phyloP scores from a whole-genome alignment of 2,888 invertebrate genomes.

The Harpalus rubripes region DNA sequence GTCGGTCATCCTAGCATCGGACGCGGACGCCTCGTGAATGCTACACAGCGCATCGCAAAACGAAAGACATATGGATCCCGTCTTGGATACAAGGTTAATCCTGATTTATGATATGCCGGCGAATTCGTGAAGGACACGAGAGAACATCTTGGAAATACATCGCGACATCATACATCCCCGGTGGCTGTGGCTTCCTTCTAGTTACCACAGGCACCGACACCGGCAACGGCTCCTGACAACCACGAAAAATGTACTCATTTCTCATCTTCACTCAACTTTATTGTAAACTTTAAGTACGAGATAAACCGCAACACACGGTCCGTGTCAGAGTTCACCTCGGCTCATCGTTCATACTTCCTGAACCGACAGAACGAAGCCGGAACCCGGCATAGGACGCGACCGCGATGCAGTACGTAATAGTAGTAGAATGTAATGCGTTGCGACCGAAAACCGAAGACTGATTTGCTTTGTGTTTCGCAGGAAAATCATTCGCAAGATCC shows the following conservation, averaged over 20 bases:
- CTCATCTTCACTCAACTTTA: slow-evolving; percentile 74
- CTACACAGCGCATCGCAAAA: slow-evolving; percentile 65
- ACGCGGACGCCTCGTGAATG: slow-evolving; percentile 57
- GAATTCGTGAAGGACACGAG: slow-evolving; percentile 73
- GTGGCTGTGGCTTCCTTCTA: slow-evolving; percentile 68
- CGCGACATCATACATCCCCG: slow-evolving; percentile 73
- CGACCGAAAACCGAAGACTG: slow-evolving; percentile 38
- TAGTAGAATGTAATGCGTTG: slow-evolving; percentile 34
- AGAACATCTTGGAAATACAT: slow-evolving; percentile 74
- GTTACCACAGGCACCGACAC: not conserved
- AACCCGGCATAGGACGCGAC: not conserved
- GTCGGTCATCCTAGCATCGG: slow-evolving; percentile 53
- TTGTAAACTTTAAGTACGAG: slow-evolving; percentile 73
- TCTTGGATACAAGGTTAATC: slow-evolving; percentile 73
- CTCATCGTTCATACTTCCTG: slow-evolving; percentile 21
- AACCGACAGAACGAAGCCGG: not conserved
- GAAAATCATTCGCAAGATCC: slow-evolving; percentile 64
- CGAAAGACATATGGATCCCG: slow-evolving; percentile 71
- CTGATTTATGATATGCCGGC: slow-evolving; percentile 74
- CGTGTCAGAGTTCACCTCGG: slow-evolving; percentile 47
- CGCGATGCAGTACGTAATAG: slow-evolving; percentile 11
- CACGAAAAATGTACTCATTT: slow-evolving; percentile 74
- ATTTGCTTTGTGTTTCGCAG: slow-evolving; percentile 57
- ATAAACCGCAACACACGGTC: slow-evolving; percentile 71
- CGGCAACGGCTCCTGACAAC: slow-evolving; percentile 71